Base-by-base conservation (phyloP, 2,797 vertebrate species). In the Rhinatrema bivittatum region DNA sequence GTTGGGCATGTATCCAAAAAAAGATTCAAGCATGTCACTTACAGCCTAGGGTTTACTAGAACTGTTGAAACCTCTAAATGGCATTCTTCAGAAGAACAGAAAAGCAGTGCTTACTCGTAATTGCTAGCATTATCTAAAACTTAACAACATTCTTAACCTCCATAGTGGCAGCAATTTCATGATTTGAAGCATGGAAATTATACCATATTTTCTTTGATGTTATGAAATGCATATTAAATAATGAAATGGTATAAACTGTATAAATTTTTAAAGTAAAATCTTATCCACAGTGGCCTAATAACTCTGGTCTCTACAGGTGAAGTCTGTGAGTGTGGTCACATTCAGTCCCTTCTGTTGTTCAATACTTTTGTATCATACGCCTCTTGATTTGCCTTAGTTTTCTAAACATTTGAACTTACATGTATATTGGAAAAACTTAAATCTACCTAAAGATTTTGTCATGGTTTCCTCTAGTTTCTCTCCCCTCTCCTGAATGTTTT, bases 1-100 rank as follows among this genome's bases (percentile, higher is more conserved):
- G 67, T 79, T 78, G 75, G 72, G 71, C 63, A 75, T 41, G 39
- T 46, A 56, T 89, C 86, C 85, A 88, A 73, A 82, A 70, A 60
- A 70, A 67, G 59, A 68, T 71, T 67, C 65, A 65, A 70, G 70
- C 63, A 20, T 60, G 72, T 59, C 61, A 55, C 58, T 77, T 76
- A 46, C 61, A 72, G 68, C 56, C 61, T 59, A 55, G 62, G n/a
- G 40, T 74, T 72, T 68, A 67, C 45, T 54, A 61, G 62, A 67
- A 69, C 46, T 47, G 53, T 52, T 60, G 53, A 77, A 74, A 67
- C 55, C 37, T 56, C 62, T 53, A 47, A 72, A 60, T 48, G 55
- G 23, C 46, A 39, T 69, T 74, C 79, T 65, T 23, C 56, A 56
- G 40, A 69, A 70, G 63, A 72, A 62, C 49, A 51, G 48, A 50